These are phyloP conservation scores for Rhodophaea formosa DNA, from an alignment of 2,888 invertebrate genomes.

Conservation along the genomic window DNA sequence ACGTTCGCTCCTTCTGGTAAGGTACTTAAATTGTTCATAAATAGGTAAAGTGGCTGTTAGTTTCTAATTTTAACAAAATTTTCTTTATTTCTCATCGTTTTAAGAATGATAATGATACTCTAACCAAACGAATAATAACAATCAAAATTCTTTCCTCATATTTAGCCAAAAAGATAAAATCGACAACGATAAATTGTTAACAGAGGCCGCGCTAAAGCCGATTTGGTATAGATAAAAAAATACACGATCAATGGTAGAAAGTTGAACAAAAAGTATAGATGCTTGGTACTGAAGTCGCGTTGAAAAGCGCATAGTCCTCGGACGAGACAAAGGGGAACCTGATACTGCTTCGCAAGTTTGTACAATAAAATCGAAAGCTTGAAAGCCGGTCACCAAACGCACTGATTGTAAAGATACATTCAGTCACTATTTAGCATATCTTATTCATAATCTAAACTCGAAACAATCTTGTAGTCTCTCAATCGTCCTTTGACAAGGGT, in stretches of 20 bases:
- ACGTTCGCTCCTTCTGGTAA: no score
- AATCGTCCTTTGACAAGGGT: no score
- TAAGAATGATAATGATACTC: no score
- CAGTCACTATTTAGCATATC: background rate
- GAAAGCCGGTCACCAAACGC: slow-evolving; percentile 30
- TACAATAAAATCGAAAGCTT: slow-evolving; percentile 54
- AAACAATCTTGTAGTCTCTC: no score
- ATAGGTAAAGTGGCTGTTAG: no score
- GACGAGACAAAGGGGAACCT: slow-evolving; percentile 15
- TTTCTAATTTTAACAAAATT: no score
- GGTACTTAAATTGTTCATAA: no score
- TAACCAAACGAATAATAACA: slow-evolving; percentile 4
- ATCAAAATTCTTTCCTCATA: slow-evolving; percentile 1
- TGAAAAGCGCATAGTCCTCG: slow-evolving; percentile 14
- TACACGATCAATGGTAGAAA: slow-evolving; percentile 38
- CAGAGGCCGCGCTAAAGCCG: slow-evolving; percentile 28
- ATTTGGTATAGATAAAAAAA: slow-evolving; percentile 28
- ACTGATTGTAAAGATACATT: background rate
- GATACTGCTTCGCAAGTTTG: slow-evolving; percentile 26
- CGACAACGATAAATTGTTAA: slow-evolving; percentile 30
- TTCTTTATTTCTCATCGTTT: no score
- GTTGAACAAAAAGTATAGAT: slow-evolving; percentile 36
- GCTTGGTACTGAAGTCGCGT: slow-evolving; percentile 26
- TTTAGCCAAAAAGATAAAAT: slow-evolving; percentile 26
- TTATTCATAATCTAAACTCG: background rate